Evolutionary conservation across 1,140 invertebrate genomes (phyloP).

Genomic region (fruit fly (Drosophila melanogaster)): Release_6_plus_ISO1_MT NC_004354.4:16830001-16830500

Average conservation of each 20-base stretch:
- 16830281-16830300: neutral
- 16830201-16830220: neutral
- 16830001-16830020: neutral
- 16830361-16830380: neutral
- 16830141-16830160: slow-evolving; percentile 23
- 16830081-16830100: slow-evolving; percentile 32
- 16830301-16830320: neutral
- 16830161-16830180: slow-evolving; percentile 3
- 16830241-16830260: too few species aligned
- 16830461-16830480: neutral
- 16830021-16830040: neutral
- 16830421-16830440: slow-evolving; percentile 30
- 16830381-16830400: slow-evolving; percentile 6
- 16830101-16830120: slow-evolving; percentile 29
- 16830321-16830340: too few species aligned
- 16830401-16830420: slow-evolving; percentile 7
- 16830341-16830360: too few species aligned
- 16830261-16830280: too few species aligned
- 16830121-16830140: slow-evolving; percentile 38
- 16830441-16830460: slow-evolving; percentile 3
- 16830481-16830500: neutral
- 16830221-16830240: neutral
- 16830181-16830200: neutral
- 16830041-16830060: neutral
- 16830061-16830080: slow-evolving; percentile 23